Percentiles rank a stretch among this genome's conserved stretches.
Evolutionary conservation across 2,797 vertebrate species (phyloP).

Genomic region (Corythornis leucogaster): DNA sequence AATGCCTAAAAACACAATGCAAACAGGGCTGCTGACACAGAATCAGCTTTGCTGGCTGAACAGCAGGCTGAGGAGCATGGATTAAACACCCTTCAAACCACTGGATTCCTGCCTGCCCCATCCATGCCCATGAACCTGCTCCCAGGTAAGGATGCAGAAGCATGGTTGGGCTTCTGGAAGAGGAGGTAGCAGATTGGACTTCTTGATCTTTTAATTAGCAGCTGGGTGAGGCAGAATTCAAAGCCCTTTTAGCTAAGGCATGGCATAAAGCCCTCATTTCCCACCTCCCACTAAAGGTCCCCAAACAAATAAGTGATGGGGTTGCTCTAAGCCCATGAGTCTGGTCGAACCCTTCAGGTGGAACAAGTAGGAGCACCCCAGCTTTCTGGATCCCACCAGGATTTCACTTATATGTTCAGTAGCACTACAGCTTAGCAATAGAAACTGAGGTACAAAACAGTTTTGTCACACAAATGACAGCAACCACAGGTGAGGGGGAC

Average conservation of each 20-base stretch:
- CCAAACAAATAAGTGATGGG: background rate
- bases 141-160: background rate
- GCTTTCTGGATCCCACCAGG: background rate
- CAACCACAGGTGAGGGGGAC: background rate
- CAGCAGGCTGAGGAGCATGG: background rate
- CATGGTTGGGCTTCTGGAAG: background rate
- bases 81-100: background rate
- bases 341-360: background rate
- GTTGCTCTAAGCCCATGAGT: background rate
- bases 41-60: background rate
- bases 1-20: conserved; percentile 1
- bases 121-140: background rate
- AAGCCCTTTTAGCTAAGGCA: background rate
- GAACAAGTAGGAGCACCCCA: background rate
- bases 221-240: background rate
- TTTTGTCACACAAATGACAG: background rate
- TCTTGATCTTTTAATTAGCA: background rate
- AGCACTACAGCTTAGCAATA: background rate
- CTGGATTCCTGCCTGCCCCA: background rate
- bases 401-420: fast-evolving
- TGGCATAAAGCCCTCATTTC: background rate
- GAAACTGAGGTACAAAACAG: background rate
- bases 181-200: background rate
- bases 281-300: background rate
- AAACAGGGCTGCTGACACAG: conserved; percentile 15